phyloP scores from a whole-genome alignment of 2,888 invertebrate genomes.

The Homarus gammarus region DNA sequence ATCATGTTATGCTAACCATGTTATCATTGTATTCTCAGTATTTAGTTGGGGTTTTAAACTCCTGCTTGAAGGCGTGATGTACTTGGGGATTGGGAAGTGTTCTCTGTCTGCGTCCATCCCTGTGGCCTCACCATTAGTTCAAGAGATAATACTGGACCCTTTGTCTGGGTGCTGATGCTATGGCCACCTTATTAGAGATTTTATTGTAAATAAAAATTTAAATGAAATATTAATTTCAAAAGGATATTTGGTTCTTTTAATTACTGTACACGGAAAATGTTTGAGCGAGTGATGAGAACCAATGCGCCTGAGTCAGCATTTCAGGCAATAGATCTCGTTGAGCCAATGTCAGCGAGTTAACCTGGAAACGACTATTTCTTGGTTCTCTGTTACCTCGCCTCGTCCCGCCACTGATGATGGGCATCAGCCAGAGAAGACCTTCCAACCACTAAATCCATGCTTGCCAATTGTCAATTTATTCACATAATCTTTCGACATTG shows the following conservation, averaged over 20 bases:
- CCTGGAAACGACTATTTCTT: constrained; percentile 5
- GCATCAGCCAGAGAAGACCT: neutral
- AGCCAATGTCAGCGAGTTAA: constrained; percentile 11
- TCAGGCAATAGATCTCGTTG: constrained; percentile 55
- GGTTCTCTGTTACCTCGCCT: constrained; percentile 26
- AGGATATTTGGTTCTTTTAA: neutral
- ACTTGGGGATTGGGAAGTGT: neutral
- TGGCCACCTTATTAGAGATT: neutral
- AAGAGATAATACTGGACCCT: constrained; percentile 56
- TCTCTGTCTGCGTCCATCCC: neutral
- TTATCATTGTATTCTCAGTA: neutral
- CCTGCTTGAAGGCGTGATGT: neutral
- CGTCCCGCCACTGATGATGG: neutral
- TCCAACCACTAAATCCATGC: neutral
- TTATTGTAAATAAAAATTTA: neutral
- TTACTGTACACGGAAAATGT: neutral
- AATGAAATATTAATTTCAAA: neutral
- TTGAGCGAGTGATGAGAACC: neutral
- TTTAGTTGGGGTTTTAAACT: neutral
- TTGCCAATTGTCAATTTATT: neutral
- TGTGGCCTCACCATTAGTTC: constrained; percentile 32
- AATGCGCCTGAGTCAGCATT: constrained; percentile 26
- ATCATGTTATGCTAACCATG: neutral
- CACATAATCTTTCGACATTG: neutral
- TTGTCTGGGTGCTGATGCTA: constrained; percentile 42